These are phyloP conservation scores for Hydrocynus forskahlii DNA, from an alignment of 2,797 vertebrate species.

Conservation along the genomic window DNA sequence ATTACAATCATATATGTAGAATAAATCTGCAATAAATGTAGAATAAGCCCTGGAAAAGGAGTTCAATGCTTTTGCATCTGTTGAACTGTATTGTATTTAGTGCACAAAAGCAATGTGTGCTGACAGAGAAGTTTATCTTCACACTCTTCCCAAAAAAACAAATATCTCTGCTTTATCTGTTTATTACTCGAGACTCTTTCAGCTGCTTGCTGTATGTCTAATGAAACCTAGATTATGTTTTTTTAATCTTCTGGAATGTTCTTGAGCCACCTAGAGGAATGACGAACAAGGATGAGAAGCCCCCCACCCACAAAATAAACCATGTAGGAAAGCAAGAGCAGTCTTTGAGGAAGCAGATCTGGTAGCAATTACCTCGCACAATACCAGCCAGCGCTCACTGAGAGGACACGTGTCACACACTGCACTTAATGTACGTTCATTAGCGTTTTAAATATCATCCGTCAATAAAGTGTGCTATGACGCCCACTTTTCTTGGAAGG, in stretches of 20 bases:
- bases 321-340: conserved; percentile 60
- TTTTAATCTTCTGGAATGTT: background rate
- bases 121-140: background rate
- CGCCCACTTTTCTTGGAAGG: conserved; percentile 35
- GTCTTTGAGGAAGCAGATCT: conserved; percentile 70
- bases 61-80: too few species aligned
- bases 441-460: conserved; percentile 54
- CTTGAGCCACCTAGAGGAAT: background rate
- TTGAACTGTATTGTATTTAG: too few species aligned
- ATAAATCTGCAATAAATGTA: too few species aligned
- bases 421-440: conserved; percentile 54
- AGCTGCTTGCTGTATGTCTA: too few species aligned
- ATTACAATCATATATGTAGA: too few species aligned
- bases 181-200: background rate
- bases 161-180: background rate
- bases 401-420: conserved; percentile 42
- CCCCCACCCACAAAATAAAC: conserved; percentile 44
- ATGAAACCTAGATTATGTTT: too few species aligned
- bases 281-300: background rate
- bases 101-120: too few species aligned
- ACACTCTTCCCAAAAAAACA: background rate
- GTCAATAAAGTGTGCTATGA: conserved; percentile 40
- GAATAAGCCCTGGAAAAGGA: too few species aligned
- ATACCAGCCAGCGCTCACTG: conserved; percentile 52
- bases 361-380: conserved; percentile 68